These are phyloP conservation scores for Myopa testacea DNA, from an alignment of 2,888 invertebrate genomes.

Conservation along the genomic window DNA sequence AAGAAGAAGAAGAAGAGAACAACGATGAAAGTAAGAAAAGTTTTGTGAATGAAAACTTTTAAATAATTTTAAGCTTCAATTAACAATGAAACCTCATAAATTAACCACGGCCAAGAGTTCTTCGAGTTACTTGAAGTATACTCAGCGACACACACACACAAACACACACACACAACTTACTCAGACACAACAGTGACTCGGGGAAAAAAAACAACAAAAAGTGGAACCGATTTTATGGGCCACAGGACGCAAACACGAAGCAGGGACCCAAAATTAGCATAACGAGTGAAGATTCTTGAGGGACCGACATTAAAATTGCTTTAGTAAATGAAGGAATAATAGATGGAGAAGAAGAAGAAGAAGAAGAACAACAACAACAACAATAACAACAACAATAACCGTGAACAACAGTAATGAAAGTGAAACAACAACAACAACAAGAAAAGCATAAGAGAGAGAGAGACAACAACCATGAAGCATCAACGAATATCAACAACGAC, in stretches of 20 bases:
- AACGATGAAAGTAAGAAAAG: conserved; percentile 3
- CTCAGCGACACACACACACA: neutral
- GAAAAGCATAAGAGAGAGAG: neutral
- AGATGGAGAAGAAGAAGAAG: neutral
- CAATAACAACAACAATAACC: neutral
- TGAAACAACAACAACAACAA: neutral
- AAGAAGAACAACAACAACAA: conserved; percentile 9
- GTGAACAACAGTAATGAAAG: neutral
- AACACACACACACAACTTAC: conserved; percentile 8
- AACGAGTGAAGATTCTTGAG: conserved; percentile 55
- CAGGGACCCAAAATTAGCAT: conserved; percentile 50
- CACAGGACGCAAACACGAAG: neutral
- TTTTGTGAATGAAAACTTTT: conserved; percentile 34
- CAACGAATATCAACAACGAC: conserved; percentile 2
- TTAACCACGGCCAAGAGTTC: conserved; percentile 31
- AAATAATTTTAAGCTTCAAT: conserved; percentile 49
- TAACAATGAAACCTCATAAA: conserved; percentile 48
- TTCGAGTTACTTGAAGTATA: neutral
- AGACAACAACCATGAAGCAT: too few relatives aligned
- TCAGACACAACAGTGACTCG: neutral
- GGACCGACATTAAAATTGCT: conserved; percentile 53
- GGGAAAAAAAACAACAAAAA: neutral
- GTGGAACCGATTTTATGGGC: conserved; percentile 30
- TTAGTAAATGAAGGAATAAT: conserved; percentile 40
- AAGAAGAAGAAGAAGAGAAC: neutral